These are phyloP conservation scores for Mormyrus iriodes DNA, from an alignment of 2,113 vertebrate genomes.

Conservation along the genomic window DNA sequence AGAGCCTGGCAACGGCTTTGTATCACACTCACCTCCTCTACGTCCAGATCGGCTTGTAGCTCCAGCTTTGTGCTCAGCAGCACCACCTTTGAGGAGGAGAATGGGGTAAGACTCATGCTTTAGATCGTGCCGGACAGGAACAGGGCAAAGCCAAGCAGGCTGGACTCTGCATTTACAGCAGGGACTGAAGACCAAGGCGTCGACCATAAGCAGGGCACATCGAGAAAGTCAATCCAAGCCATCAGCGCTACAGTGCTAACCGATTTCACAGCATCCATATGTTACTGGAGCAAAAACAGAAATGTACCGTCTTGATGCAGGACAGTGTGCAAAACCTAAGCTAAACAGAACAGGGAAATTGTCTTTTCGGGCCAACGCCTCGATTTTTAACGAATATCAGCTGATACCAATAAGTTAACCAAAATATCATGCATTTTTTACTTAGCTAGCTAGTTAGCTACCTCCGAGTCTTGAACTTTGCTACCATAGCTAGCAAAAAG, in stretches of 20 bases:
- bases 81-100: conserved; percentile 58
- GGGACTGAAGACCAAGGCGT: too few relatives aligned
- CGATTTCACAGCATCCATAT: too few relatives aligned
- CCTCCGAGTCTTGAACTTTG: background rate
- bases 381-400: background rate
- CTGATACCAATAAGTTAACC: background rate
- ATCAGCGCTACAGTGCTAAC: too few relatives aligned
- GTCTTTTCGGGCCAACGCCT: too few relatives aligned
- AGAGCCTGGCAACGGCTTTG: background rate
- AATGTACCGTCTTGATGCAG: too few relatives aligned
- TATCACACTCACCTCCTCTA: conserved; percentile 70
- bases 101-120: background rate
- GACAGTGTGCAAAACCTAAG: too few relatives aligned
- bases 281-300: too few relatives aligned
- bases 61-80: conserved; percentile 63
- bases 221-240: too few relatives aligned
- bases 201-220: too few relatives aligned
- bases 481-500: background rate
- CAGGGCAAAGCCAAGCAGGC: background rate
- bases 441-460: background rate
- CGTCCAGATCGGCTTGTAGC: conserved; percentile 66
- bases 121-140: background rate
- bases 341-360: too few relatives aligned
- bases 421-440: background rate
- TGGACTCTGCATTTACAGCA: too few relatives aligned